Base-by-base conservation (phyloP, 1,140 invertebrate species). In the Nasonia vitripennis region DNA sequence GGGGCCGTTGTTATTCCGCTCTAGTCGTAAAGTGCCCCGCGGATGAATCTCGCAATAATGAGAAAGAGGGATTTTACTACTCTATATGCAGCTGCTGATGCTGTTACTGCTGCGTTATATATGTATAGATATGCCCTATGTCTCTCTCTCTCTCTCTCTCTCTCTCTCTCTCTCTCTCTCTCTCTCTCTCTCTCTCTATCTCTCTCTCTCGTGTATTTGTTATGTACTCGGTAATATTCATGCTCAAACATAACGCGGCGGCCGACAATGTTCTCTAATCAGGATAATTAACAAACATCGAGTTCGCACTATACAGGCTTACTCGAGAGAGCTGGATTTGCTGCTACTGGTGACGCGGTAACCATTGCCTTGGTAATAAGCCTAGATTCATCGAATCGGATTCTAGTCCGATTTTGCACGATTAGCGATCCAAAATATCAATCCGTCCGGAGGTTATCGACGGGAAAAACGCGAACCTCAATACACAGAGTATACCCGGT, bases 221-320 rank as follows among this genome's bases (percentile, higher is more conserved):
- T 71, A 31, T 31, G 31, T 14, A 71, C 68, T 31, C 68, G 68
- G 31, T 34, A n/a, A 71, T 71, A 17, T 71, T 71, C 68, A 71
- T 71, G 31, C 9, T 11, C 11, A 71, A 31, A 31, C 68, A 71
- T 71, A 31, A 71, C 23, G 27, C 68, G 10, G 9, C 9, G 23
- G 31, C 20, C 68, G 78, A 75, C 81, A 82, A 82, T 62, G 27
- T 20, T 11, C 17, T 37, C 45, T 82, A 82, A 75, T 82, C 81
- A 23, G 71, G 62, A 75, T 75, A 74, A 75, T 82, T 82, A 74
- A 74, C 71, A 45, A 62, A 37, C 31, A 14, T 5, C 27, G 17
- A 75, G 48, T 75, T 41, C 17, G 23, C 6, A n/a, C 78, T 55
- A 27, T 1, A 37, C 34, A 2, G n/a, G 74, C 74, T 2, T 20